Evolutionary conservation across 2,888 invertebrate species (phyloP), one percentile per base, ranked within the genome.

Genomic region (Nineta flava): DNA sequence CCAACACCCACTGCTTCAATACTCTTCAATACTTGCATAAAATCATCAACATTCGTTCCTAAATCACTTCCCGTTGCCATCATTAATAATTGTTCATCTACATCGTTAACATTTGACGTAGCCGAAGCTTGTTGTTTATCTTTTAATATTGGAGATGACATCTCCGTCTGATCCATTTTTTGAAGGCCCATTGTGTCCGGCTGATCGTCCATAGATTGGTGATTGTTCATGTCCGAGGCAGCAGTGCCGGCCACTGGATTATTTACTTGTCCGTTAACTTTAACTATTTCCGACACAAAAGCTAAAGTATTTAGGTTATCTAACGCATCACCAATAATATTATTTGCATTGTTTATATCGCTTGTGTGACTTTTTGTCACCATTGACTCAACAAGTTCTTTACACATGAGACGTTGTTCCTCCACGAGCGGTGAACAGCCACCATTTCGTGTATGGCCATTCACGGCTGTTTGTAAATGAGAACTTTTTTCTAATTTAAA

Each of bases 151-250:
- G 70, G 71, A 57, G 73, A 72, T 57, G 75, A 70, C 58, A 69
- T 70, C 61, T 73, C 74, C 58, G 75, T 70, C 26, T 26, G 26
- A 50, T 71, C 73, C 68, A 74, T 72, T 60, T 75, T 75, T 60
- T 66, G 64, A 56, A 68, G 63, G 56, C 69, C 69, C 69, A 69
- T 70, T 59, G 64, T 66, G 54, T 61, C 61, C 50, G 55, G 52
- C 57, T 75, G 73, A 62, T 75, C 75, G 64, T 72, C 75, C 74
- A 75, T 76, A 67, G 68, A 69, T 66, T 71, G 65, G 58, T 71
- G 67, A 63, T 72, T 72, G 63, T 70, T 72, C 72, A 75, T 70
- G 62, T 70, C 49, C 53, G 62, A 63, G 59, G 62, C 63, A 61
- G 61, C 62, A 54, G 57, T 35, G 46, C 40, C 46, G 21, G 46